Conservation (phyloP, 2,797 vertebrate genomes). For the Gephyroberyx darwinii region DNA sequence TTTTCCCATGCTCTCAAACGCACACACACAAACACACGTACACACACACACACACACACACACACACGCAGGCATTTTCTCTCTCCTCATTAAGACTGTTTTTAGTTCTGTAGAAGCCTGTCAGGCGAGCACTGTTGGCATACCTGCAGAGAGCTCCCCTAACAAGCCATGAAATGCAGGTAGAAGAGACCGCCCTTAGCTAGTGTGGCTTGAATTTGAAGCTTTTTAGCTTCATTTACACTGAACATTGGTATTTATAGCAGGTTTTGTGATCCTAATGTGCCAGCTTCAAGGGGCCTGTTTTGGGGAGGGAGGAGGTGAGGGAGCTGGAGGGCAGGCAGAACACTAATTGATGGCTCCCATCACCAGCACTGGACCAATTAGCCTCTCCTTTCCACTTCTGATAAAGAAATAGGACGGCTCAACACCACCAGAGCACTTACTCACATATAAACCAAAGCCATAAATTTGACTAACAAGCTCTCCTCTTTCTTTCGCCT, state of each 20-base stretch:
- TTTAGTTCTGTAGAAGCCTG: conserved; percentile 85
- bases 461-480: conserved; percentile 85
- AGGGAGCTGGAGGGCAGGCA: conserved; percentile 73
- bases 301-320: conserved; percentile 69
- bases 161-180: conserved; percentile 90
- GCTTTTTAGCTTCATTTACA: conserved; percentile 85
- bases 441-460: conserved; percentile 78
- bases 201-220: conserved; percentile 79
- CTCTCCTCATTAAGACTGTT: conserved; percentile 90
- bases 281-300: conserved; percentile 78
- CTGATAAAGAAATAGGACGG: conserved; percentile 82
- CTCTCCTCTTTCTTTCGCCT: conserved; percentile 69
- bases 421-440: conserved; percentile 75
- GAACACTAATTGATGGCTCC: conserved; percentile 84
- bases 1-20: conserved; percentile 57
- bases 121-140: conserved; percentile 83
- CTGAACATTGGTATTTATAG: conserved; percentile 88
- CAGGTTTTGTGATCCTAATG: conserved; percentile 86
- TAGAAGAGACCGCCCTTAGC: conserved; percentile 82
- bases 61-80: conserved; percentile 57
- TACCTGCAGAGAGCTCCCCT: conserved; percentile 85
- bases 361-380: conserved; percentile 81
- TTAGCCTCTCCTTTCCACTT: conserved; percentile 81
- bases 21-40: conserved; percentile 38
- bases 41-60: conserved; percentile 23